A percentile compares a stretch with the other conserved stretches of the same genome.
These are phyloP conservation scores for Ametastegia equiseti DNA, from an alignment of 2,888 invertebrate genomes.

Conservation along the genomic window DNA sequence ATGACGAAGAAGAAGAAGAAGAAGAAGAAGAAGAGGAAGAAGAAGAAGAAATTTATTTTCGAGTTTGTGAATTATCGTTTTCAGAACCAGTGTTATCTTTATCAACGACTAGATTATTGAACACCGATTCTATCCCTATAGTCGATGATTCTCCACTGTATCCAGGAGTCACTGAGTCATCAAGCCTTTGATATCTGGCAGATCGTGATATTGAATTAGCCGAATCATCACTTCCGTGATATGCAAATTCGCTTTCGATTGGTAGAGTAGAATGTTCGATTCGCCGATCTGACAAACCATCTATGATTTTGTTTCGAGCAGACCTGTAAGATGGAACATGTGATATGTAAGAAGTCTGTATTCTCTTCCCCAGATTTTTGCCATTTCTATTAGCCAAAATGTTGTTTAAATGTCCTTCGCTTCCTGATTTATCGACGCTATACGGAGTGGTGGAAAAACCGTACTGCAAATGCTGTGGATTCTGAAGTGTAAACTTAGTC, in stretches of 20 bases:
- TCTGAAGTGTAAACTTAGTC: conserved; percentile 66
- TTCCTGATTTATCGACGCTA: background rate
- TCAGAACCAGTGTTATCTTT: conserved; percentile 55
- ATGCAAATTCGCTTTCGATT: conserved; percentile 70
- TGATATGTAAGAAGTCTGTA: background rate
- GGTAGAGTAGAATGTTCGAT: conserved; percentile 72
- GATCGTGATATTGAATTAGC: conserved; percentile 7
- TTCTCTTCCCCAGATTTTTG: background rate
- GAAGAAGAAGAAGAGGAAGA: too few species aligned
- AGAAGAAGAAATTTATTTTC: conserved; percentile 49
- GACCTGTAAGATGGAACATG: background rate
- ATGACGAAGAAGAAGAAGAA: too few species aligned
- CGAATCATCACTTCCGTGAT: conserved; percentile 38
- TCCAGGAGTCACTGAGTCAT: conserved; percentile 65
- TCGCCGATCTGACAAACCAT: conserved; percentile 59
- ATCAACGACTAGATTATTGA: conserved; percentile 68
- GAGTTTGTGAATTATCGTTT: conserved; percentile 26
- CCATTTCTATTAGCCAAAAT: conserved; percentile 44
- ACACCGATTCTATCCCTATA: conserved; percentile 74
- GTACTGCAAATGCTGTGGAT: conserved; percentile 47
- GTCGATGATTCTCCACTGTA: conserved; percentile 70
- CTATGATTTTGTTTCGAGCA: conserved; percentile 65
- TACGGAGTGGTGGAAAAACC: conserved; percentile 44
- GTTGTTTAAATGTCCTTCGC: conserved; percentile 33
- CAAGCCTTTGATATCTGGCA: background rate